Conservation (phyloP, 1,140 invertebrate species). For the Lepidurus apus region DNA sequence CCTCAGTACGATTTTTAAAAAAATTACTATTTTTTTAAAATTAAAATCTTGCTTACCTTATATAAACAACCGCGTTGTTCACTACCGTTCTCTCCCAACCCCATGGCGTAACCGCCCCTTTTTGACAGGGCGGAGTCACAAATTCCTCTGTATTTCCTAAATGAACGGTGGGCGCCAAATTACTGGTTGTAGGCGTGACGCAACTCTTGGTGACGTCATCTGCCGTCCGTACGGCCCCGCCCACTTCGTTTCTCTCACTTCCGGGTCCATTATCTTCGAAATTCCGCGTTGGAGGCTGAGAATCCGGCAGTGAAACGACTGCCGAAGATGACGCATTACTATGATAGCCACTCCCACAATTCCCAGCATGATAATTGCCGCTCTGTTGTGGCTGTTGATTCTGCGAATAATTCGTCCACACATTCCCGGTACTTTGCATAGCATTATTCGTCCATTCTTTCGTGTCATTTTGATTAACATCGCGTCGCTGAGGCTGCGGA, state of each 20-base stretch:
- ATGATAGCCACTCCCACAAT: neutral
- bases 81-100: neutral
- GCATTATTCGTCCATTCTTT: neutral
- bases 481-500: neutral
- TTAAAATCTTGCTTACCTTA: neutral
- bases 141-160: too few relatives aligned
- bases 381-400: too few relatives aligned
- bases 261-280: neutral
- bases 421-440: neutral
- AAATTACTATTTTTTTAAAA: neutral
- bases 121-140: too few relatives aligned
- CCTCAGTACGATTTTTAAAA: too few relatives aligned
- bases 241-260: neutral
- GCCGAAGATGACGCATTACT: too few relatives aligned
- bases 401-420: neutral
- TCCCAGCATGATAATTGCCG: too few relatives aligned
- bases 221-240: neutral
- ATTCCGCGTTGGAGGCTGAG: too few relatives aligned
- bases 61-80: neutral
- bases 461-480: slow-evolving; percentile 5
- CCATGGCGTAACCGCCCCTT: neutral
- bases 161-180: too few relatives aligned
- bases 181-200: neutral
- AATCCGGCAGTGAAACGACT: too few relatives aligned
- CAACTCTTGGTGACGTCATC: neutral